phyloP scores from a whole-genome alignment of 2,113 vertebrate species.

The Atractosteus spatula region DNA sequence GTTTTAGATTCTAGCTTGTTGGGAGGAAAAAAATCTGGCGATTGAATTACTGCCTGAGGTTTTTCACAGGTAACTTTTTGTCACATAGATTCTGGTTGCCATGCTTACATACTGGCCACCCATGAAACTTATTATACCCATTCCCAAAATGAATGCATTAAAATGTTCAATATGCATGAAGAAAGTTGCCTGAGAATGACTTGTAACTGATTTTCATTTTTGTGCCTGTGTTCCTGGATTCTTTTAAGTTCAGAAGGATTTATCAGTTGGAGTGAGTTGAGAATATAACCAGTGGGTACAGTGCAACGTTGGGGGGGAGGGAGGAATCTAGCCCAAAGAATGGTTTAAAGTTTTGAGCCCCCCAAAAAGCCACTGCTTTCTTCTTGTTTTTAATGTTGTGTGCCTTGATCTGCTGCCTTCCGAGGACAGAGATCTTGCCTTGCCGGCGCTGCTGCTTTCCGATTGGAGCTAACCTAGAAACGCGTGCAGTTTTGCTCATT shows the following conservation, averaged over 20 bases:
- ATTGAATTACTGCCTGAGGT: background rate
- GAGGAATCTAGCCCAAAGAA: background rate
- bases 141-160: background rate
- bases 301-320: too few relatives aligned
- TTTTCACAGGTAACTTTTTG: background rate
- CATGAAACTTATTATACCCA: background rate
- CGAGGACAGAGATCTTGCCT: background rate
- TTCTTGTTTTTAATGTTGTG: background rate
- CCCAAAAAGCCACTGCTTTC: background rate
- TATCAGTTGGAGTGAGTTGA: background rate
- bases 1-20: slow-evolving; percentile 9
- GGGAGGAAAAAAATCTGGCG: background rate
- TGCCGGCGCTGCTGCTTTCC: background rate
- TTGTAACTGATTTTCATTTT: background rate
- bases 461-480: slow-evolving; percentile 5
- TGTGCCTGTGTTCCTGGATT: background rate
- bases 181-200: background rate
- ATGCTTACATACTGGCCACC: background rate
- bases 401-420: background rate
- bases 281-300: background rate
- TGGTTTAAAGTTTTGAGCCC: background rate
- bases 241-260: background rate
- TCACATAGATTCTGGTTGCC: slow-evolving; percentile 4
- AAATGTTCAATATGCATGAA: background rate
- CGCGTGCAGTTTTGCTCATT: background rate